Percentiles rank a stretch among this genome's conserved stretches.
Conservation (phyloP, 2,113 vertebrate species). For the Fukomys damarensis region DNA sequence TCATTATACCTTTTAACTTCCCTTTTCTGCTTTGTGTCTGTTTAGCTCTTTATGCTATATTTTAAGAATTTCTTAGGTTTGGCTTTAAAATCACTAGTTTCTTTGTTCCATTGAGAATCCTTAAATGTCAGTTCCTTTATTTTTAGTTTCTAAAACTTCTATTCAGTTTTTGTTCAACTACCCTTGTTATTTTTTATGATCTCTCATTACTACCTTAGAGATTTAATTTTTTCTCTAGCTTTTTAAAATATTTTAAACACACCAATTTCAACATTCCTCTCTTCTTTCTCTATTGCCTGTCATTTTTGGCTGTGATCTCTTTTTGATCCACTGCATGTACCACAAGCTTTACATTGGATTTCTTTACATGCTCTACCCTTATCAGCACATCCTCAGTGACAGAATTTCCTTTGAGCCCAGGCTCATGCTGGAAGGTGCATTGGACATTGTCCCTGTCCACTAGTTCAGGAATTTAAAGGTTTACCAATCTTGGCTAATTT, state of each 20-base stretch:
- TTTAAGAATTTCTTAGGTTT: constrained; percentile 4
- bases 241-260: background rate
- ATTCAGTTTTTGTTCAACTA: background rate
- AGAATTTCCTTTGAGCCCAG: background rate
- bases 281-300: background rate
- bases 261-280: background rate
- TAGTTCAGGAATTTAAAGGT: background rate
- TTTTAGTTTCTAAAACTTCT: background rate
- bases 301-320: background rate
- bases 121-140: background rate
- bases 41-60: background rate
- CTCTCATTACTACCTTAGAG: background rate
- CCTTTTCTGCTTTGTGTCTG: background rate
- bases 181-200: background rate
- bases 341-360: background rate
- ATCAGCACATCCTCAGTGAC: background rate
- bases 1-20: background rate
- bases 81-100: background rate
- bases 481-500: background rate
- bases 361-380: background rate
- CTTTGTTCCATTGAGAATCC: background rate
- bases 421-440: background rate
- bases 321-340: background rate
- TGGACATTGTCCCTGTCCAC: background rate
- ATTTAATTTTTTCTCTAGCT: background rate